A percentile compares a stretch with the other conserved stretches of the same genome.
Evolutionary conservation across 2,113 vertebrate species (phyloP).

Genomic region (Myxocyprinus asiaticus): DNA sequence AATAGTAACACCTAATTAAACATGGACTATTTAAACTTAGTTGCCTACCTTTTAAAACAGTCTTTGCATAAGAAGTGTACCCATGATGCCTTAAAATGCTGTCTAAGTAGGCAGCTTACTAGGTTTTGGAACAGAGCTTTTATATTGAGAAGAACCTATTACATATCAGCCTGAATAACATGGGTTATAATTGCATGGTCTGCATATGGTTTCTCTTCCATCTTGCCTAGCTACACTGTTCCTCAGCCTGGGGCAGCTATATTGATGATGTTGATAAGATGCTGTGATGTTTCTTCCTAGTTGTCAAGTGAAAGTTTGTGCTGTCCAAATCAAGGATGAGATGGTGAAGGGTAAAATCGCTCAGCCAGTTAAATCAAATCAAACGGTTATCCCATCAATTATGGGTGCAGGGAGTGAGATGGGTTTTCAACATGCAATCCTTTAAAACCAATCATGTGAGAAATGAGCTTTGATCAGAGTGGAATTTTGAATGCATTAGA

Average conservation of each 20-base stretch:
- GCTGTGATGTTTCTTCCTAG: neutral
- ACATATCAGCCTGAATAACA: too few relatives aligned
- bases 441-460: neutral
- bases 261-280: neutral
- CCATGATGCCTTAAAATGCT: too few relatives aligned
- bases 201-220: too few relatives aligned
- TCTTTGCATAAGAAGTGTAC: too few relatives aligned
- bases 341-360: neutral
- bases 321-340: neutral
- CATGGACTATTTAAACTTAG: too few relatives aligned
- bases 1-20: too few relatives aligned
- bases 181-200: too few relatives aligned
- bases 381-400: neutral
- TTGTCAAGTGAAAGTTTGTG: neutral
- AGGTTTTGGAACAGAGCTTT: too few relatives aligned
- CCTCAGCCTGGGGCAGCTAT: neutral
- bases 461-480: slow-evolving; percentile 32
- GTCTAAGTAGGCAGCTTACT: too few relatives aligned
- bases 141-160: too few relatives aligned
- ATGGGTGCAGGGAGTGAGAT: slow-evolving; percentile 17
- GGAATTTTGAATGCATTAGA: slow-evolving; percentile 37
- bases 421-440: slow-evolving; percentile 18
- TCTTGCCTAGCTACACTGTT: too few relatives aligned
- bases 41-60: too few relatives aligned
- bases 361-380: slow-evolving; percentile 21